phyloP scores from a whole-genome alignment of 2,888 invertebrate species.

The Diaphora mendica region DNA sequence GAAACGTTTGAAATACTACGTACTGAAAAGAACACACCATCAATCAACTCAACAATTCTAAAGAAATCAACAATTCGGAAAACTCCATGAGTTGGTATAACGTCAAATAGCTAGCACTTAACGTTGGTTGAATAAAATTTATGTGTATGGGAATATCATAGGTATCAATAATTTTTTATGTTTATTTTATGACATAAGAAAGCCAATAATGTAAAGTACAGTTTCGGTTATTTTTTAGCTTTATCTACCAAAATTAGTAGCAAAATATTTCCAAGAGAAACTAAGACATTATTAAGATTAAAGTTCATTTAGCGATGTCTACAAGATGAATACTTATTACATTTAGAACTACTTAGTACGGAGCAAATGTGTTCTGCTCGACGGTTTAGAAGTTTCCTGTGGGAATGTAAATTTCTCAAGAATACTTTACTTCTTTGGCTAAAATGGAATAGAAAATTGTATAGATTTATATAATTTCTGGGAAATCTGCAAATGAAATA shows the following conservation, averaged over 20 bases:
- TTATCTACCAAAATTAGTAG: background rate
- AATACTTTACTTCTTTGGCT: background rate
- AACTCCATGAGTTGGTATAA: background rate
- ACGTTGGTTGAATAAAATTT: background rate
- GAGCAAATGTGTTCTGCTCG: background rate
- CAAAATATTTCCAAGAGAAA: background rate
- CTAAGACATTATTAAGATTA: background rate
- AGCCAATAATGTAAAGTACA: background rate
- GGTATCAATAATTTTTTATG: background rate
- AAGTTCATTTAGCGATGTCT: background rate
- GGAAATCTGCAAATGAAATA: background rate
- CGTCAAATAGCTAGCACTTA: background rate
- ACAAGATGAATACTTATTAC: background rate
- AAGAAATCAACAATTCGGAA: no score
- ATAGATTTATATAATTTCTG: background rate
- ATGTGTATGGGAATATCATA: background rate
- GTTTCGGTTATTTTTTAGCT: background rate
- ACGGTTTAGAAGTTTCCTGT: background rate
- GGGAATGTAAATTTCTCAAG: background rate
- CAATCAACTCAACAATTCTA: background rate
- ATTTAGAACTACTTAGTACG: background rate
- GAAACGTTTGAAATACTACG: background rate
- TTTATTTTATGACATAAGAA: background rate
- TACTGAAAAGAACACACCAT: background rate
- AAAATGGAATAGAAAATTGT: no score